Conservation (phyloP, 2,797 vertebrate genomes). For the Tamandua tetradactyla region DNA sequence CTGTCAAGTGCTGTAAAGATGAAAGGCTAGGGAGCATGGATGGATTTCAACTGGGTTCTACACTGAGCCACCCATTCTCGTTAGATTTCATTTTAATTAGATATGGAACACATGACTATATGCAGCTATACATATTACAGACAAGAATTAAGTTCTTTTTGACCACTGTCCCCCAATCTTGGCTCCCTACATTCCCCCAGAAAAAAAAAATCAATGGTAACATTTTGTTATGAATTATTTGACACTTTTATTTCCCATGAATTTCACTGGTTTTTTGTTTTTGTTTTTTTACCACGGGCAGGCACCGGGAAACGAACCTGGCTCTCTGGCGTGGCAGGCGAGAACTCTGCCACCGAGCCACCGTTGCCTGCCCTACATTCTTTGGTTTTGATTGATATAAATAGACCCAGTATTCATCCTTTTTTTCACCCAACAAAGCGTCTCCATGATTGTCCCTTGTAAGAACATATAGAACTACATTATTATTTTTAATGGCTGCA, state of each 20-base stretch:
- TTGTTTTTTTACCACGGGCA: too few species aligned
- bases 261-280: too few species aligned
- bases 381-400: background rate
- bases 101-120: background rate
- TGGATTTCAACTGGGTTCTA: background rate
- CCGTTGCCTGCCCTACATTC: too few species aligned
- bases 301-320: too few species aligned
- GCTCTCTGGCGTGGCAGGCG: too few species aligned
- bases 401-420: rapidly evolving
- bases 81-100: background rate
- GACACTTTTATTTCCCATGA: background rate
- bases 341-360: too few species aligned
- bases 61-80: background rate
- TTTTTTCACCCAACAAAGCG: background rate
- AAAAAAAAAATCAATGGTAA: background rate
- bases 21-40: background rate
- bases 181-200: background rate
- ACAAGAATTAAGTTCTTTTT: background rate
- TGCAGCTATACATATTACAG: background rate
- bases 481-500: too few species aligned
- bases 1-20: background rate
- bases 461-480: rapidly evolving
- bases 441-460: background rate
- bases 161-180: rapidly evolving
- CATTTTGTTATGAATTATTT: background rate